Conservation (phyloP, 2,113 vertebrate genomes). For the Poicephalus meyeri region DNA sequence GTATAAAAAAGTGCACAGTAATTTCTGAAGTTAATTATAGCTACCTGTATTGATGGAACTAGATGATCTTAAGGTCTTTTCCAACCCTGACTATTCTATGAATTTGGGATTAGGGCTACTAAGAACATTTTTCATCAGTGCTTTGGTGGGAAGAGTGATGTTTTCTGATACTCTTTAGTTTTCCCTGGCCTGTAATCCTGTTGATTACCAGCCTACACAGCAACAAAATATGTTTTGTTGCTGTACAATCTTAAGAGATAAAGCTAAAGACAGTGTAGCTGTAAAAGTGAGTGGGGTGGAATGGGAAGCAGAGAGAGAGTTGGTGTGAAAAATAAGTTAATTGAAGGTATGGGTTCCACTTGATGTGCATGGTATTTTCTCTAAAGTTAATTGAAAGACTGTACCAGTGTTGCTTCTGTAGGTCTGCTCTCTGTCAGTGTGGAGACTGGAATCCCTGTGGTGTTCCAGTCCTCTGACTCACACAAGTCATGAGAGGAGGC, state of each 20-base stretch:
- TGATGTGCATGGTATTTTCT: not conserved
- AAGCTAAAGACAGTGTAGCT: not conserved
- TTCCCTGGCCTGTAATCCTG: not conserved
- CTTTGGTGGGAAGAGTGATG: not conserved
- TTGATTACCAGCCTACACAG: not conserved
- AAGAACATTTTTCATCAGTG: not conserved
- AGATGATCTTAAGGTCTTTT: too few species aligned
- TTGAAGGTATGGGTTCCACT: not conserved
- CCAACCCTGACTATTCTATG: too few species aligned
- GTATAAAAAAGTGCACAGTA: not conserved
- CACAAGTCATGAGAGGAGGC: not conserved
- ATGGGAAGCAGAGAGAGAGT: not conserved
- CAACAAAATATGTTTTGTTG: not conserved
- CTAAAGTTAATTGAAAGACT: not conserved
- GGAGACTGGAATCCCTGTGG: rapidly evolving
- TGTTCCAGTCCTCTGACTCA: not conserved
- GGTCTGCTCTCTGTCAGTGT: rapidly evolving
- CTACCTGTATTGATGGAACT: not conserved
- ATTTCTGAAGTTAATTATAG: not conserved
- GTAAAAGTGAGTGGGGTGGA: not conserved
- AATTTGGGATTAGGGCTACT: not conserved
- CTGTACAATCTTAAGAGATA: not conserved
- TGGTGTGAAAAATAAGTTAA: not conserved
- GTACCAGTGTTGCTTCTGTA: rapidly evolving
- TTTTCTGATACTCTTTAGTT: not conserved